Conservation (phyloP, 1,140 invertebrate species). For the Drosophila sp. region DNA sequence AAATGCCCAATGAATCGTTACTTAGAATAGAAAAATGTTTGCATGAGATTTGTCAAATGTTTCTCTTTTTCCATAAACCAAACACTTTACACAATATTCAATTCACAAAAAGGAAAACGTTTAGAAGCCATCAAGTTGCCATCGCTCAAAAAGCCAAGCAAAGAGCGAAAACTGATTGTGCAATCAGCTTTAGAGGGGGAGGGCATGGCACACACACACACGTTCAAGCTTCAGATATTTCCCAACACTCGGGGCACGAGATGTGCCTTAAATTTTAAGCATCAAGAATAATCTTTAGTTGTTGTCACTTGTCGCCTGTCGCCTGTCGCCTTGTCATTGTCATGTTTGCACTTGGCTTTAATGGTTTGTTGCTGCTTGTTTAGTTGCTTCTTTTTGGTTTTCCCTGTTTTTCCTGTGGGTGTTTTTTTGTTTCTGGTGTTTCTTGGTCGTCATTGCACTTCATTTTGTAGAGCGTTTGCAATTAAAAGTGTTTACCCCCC, state of each 20-base stretch:
- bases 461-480: constrained; percentile 42
- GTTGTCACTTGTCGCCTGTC: constrained; percentile 55
- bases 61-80: background rate
- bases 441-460: constrained; percentile 24
- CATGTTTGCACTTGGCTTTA: constrained; percentile 60
- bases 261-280: constrained; percentile 49
- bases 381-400: constrained; percentile 23
- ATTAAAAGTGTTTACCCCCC: constrained; percentile 46
- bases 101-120: background rate
- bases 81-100: background rate
- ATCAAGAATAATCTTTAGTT: constrained; percentile 56
- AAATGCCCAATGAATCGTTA: no score
- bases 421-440: background rate
- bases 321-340: constrained; percentile 54
- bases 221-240: background rate
- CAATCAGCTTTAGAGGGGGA: constrained; percentile 41
- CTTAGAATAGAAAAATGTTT: no score
- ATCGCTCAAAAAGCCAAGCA: constrained; percentile 30
- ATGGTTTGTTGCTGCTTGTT: constrained; percentile 38
- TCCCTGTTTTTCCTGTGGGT: constrained; percentile 5
- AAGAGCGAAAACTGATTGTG: constrained; percentile 52
- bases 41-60: background rate
- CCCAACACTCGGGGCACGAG: background rate
- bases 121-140: constrained; percentile 32
- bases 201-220: constrained; percentile 46